Evolutionary conservation across 1,140 invertebrate genomes (phyloP).

Genomic region (Drosophila triauraria): DNA sequence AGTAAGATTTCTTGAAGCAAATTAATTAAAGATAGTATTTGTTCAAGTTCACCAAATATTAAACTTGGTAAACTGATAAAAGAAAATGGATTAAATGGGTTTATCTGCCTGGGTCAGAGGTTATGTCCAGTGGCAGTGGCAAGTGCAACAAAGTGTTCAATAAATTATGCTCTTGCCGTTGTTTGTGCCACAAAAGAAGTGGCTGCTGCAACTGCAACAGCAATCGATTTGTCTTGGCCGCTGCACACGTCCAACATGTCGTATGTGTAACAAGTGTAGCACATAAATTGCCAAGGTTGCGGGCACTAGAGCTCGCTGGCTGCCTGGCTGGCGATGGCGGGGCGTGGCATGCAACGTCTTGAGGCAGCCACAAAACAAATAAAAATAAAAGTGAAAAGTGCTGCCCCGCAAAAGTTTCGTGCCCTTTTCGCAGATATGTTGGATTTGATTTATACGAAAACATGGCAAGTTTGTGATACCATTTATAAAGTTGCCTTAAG

Average conservation of each 20-base stretch:
- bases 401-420: conserved; percentile 38
- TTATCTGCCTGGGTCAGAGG: conserved; percentile 1
- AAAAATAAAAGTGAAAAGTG: conserved; percentile 40
- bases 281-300: conserved; percentile 65
- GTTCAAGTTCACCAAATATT: background rate
- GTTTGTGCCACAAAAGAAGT: conserved; percentile 50
- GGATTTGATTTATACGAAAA: conserved; percentile 52
- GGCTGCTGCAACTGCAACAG: conserved; percentile 34
- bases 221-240: conserved; percentile 73
- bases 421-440: conserved; percentile 30
- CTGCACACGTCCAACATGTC: conserved; percentile 62
- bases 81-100: background rate
- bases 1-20: background rate
- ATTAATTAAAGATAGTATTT: background rate
- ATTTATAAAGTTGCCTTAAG: conserved; percentile 47
- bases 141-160: conserved; percentile 66
- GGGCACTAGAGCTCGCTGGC: background rate
- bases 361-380: conserved; percentile 55
- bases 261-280: conserved; percentile 75
- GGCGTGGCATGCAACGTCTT: conserved; percentile 24
- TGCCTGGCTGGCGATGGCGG: conserved; percentile 1
- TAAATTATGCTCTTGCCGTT: conserved; percentile 55
- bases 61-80: background rate
- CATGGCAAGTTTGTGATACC: conserved; percentile 43
- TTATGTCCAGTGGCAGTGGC: conserved; percentile 21